These are phyloP conservation scores for Frankliniella fusca DNA, from an alignment of 2,888 invertebrate species.

Conservation along the genomic window DNA sequence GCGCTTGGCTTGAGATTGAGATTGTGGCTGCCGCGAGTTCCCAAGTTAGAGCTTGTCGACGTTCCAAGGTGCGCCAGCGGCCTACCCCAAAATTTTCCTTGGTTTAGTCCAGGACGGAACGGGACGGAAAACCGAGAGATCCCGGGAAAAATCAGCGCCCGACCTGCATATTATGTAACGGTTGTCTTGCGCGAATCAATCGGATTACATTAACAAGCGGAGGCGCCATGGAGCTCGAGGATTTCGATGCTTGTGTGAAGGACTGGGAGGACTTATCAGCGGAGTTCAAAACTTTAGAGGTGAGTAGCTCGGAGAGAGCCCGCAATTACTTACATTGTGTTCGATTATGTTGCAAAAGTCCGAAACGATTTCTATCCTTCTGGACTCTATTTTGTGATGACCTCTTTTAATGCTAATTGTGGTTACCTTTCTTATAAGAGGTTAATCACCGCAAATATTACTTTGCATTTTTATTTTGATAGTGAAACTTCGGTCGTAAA, in stretches of 20 bases:
- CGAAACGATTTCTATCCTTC: background rate
- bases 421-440: background rate
- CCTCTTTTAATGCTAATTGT: background rate
- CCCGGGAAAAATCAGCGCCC: background rate
- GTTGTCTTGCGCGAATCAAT: background rate
- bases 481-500: background rate
- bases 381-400: background rate
- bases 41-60: background rate
- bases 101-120: background rate
- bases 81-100: background rate
- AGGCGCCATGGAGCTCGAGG: constrained; percentile 56
- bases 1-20: too few relatives aligned
- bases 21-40: background rate
- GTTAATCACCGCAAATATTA: constrained; percentile 2
- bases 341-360: background rate
- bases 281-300: constrained; percentile 80
- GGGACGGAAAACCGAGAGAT: too few relatives aligned
- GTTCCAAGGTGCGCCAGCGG: background rate
- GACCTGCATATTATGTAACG: too few relatives aligned
- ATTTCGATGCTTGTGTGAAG: constrained; percentile 56
- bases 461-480: background rate
- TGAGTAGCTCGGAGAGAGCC: constrained; percentile 47
- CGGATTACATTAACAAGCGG: background rate
- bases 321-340: background rate
- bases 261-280: constrained; percentile 76